phyloP scores from a whole-genome alignment of 2,888 invertebrate genomes.

The Nebria salina region DNA sequence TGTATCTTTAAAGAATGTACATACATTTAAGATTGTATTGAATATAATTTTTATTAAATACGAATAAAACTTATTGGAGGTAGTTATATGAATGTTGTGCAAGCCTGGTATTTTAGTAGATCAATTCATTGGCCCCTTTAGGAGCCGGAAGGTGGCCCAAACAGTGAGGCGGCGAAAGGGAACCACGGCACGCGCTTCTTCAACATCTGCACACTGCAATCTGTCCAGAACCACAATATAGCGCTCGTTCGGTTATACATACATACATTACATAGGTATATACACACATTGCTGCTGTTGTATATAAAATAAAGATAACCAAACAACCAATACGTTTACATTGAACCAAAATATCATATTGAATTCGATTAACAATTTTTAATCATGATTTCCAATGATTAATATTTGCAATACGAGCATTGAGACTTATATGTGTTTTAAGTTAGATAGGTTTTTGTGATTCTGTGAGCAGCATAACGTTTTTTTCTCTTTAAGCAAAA shows the following conservation, averaged over 20 bases:
- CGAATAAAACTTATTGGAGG: not conserved
- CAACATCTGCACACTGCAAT: slow-evolving; percentile 46
- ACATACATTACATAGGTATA: slow-evolving; percentile 14
- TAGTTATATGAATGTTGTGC: slow-evolving; percentile 17
- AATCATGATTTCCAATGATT: too few species aligned
- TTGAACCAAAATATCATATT: slow-evolving; percentile 11
- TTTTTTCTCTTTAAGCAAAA: too few species aligned
- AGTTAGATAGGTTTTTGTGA: too few species aligned
- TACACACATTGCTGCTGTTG: not conserved
- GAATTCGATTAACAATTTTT: not conserved
- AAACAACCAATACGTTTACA: slow-evolving; percentile 28
- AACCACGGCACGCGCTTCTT: slow-evolving; percentile 33
- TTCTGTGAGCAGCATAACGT: too few species aligned
- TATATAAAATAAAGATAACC: not conserved
- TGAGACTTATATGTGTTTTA: too few species aligned
- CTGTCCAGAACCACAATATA: slow-evolving; percentile 27
- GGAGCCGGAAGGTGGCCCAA: slow-evolving; percentile 10
- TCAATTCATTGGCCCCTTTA: slow-evolving; percentile 36
- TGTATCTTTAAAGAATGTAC: too few species aligned
- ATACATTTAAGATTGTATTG: too few species aligned
- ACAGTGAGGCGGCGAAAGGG: slow-evolving; percentile 3
- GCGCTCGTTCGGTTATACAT: slow-evolving; percentile 2
- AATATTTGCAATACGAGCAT: too few species aligned
- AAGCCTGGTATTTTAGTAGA: slow-evolving; percentile 35
- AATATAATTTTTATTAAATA: too few species aligned